These are phyloP conservation scores for Pandion haliaetus DNA, from an alignment of 2,113 vertebrate genomes.

Conservation along the genomic window DNA sequence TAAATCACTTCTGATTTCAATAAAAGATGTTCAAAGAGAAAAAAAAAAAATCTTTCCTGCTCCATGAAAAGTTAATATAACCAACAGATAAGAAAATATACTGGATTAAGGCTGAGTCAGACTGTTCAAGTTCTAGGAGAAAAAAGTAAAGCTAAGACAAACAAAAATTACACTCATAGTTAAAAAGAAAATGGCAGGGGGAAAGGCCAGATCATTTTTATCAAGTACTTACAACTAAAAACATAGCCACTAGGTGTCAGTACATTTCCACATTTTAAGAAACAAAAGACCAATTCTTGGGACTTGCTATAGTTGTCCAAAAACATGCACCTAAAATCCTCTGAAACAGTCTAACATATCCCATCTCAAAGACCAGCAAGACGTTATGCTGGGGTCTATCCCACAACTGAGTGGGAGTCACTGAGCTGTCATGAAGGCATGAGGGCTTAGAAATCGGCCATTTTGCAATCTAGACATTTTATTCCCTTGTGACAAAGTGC, in stretches of 20 bases:
- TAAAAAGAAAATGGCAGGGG: not conserved
- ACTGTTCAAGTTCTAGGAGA: not conserved
- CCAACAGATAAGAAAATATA: not conserved
- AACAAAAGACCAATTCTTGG: not conserved
- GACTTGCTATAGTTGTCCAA: not conserved
- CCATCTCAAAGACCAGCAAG: not conserved
- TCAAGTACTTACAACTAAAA: not conserved
- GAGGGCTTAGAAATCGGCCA: not conserved
- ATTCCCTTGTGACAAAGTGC: not conserved
- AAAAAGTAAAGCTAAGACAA: not conserved
- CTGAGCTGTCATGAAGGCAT: not conserved
- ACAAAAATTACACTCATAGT: not conserved
- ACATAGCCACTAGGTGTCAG: constrained; percentile 65
- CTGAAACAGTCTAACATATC: not conserved
- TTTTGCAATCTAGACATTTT: not conserved
- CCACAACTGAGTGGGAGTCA: not conserved
- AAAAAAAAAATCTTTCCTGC: not conserved
- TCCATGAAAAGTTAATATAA: not conserved
- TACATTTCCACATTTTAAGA: not conserved
- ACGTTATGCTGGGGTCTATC: not conserved
- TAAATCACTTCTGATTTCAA: not conserved
- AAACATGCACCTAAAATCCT: not conserved
- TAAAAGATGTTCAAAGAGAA: not conserved
- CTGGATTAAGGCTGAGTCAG: not conserved
- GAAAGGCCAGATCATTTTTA: not conserved